A percentile compares a stretch with the other conserved stretches of the same genome.
phyloP scores from a whole-genome alignment of 2,797 vertebrate species.

The Danionella dracula region DNA sequence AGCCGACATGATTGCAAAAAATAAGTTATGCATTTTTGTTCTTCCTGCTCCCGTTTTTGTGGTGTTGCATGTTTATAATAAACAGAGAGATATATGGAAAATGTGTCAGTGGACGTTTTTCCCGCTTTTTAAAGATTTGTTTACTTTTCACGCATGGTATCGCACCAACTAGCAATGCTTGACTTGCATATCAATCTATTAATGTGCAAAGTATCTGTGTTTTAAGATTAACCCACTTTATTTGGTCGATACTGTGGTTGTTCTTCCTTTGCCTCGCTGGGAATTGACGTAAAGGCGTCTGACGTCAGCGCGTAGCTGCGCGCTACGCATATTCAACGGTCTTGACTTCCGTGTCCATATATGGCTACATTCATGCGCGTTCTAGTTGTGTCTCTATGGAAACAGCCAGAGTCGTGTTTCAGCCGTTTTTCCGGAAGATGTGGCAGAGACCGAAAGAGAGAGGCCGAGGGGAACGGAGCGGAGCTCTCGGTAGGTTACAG shows the following conservation, averaged over 20 bases:
- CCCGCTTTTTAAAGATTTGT: background rate
- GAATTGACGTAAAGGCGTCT: conserved; percentile 46
- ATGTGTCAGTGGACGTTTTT: background rate
- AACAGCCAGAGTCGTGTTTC: conserved; percentile 53
- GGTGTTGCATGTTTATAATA: conserved; percentile 19
- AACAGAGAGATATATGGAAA: conserved; percentile 2
- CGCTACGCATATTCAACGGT: conserved; percentile 20
- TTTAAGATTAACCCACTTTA: background rate
- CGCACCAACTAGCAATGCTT: background rate
- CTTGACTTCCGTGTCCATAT: conserved; percentile 74
- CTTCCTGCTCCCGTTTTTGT: background rate
- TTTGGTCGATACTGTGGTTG: background rate
- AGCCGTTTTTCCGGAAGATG: conserved; percentile 53
- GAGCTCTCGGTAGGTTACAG: background rate
- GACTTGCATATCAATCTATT: background rate
- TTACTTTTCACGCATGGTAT: too few relatives aligned
- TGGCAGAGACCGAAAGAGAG: conserved; percentile 6
- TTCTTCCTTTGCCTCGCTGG: conserved; percentile 63
- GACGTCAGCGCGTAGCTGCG: conserved; percentile 59
- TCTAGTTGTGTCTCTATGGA: conserved; percentile 68
- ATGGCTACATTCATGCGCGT: conserved; percentile 49
- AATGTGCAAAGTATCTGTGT: background rate
- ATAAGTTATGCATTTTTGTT: background rate
- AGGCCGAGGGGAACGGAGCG: background rate
- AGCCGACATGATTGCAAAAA: conserved; percentile 9